A percentile compares a stretch with the other conserved stretches of the same genome.
phyloP scores from a whole-genome alignment of 1,140 invertebrate genomes.

The Pachypsylla venusta region DNA sequence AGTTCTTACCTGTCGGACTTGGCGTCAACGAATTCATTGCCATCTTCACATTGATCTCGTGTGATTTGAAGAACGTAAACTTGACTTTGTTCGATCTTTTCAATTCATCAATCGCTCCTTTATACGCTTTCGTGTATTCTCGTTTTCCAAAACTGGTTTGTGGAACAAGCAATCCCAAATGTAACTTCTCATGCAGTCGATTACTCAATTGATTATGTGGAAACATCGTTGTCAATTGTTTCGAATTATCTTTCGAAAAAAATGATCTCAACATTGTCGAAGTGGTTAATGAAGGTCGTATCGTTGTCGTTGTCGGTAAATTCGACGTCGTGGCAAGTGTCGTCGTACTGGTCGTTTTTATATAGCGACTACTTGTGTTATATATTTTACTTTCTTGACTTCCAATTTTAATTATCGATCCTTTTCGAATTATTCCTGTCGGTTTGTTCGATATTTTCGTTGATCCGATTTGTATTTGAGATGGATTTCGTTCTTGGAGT shows the following conservation, averaged over 20 bases:
- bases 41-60: constrained; percentile 50
- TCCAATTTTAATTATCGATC: not conserved
- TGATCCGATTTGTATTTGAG: not conserved
- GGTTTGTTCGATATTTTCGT: not conserved
- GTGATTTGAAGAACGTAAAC: constrained; percentile 44
- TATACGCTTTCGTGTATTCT: constrained; percentile 54
- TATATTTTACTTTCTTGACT: not conserved
- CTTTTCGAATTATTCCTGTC: not conserved
- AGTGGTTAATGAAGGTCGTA: not conserved
- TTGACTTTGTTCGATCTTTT: constrained; percentile 38
- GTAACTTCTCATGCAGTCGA: constrained; percentile 15
- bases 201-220: not conserved
- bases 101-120: constrained; percentile 44
- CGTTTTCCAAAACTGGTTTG: constrained; percentile 56
- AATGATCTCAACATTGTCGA: not conserved
- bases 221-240: constrained; percentile 1
- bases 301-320: not conserved
- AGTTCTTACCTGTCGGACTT: constrained; percentile 62
- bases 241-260: not conserved
- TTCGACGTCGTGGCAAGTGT: not conserved
- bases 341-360: not conserved
- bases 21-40: constrained; percentile 57
- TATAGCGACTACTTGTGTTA: not conserved
- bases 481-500: not conserved
- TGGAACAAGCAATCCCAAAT: constrained; percentile 35